Evolutionary conservation across 2,113 vertebrate genomes (phyloP).

Genomic region (Forbesichthys papilliferus): DNA sequence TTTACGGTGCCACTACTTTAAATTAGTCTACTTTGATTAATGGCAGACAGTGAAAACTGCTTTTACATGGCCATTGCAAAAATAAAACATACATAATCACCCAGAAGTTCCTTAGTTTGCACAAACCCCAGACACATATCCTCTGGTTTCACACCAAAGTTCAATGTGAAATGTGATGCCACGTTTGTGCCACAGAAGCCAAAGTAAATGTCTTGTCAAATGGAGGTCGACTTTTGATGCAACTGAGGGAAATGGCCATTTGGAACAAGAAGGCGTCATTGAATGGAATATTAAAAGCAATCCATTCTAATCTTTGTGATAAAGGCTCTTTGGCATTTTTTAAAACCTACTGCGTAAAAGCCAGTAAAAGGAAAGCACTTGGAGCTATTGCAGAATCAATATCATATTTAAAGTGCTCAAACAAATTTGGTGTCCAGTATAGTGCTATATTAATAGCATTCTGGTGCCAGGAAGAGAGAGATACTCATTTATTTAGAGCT

Average conservation of each 20-base stretch:
- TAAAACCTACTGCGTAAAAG: constrained; percentile 34
- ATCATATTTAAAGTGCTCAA: constrained; percentile 59
- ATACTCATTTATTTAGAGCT: not conserved
- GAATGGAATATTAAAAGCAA: constrained; percentile 67
- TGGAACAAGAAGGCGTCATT: constrained; percentile 49
- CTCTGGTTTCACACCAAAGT: constrained; percentile 33
- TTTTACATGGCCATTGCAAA: not conserved
- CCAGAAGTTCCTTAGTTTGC: constrained; percentile 40
- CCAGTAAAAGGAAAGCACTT: constrained; percentile 47
- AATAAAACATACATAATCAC: constrained; percentile 44
- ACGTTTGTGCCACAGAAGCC: constrained; percentile 38
- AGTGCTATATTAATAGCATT: constrained; percentile 49
- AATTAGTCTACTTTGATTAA: constrained; percentile 62
- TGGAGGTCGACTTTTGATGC: constrained; percentile 58
- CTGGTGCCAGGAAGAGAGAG: constrained; percentile 26
- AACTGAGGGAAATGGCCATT: constrained; percentile 55
- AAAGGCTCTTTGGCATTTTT: constrained; percentile 48
- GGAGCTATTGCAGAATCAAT: constrained; percentile 63
- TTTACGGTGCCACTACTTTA: constrained; percentile 51
- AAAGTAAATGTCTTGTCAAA: constrained; percentile 60
- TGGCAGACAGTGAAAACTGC: constrained; percentile 23
- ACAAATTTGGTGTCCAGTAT: constrained; percentile 43
- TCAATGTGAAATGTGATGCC: constrained; percentile 54
- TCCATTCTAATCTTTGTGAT: constrained; percentile 68
- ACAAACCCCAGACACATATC: constrained; percentile 29